Conservation (phyloP, 2,113 vertebrate genomes). For the Henicopernis longicauda region DNA sequence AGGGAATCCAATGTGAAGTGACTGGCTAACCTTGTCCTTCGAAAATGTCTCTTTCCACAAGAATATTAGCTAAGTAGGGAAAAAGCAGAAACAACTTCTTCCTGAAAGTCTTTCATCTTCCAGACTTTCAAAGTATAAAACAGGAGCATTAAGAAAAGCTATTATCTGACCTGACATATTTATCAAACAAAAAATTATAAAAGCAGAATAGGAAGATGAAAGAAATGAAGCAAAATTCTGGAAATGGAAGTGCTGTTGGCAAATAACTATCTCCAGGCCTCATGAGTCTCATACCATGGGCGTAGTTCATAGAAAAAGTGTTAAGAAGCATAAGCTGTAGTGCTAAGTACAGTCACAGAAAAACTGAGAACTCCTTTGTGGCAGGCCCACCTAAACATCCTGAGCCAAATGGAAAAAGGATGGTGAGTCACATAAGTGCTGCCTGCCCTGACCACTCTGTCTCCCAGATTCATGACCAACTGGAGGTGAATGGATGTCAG, state of each 20-base stretch:
- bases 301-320: neutral
- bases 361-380: neutral
- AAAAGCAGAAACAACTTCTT: neutral
- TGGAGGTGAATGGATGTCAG: neutral
- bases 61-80: neutral
- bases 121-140: neutral
- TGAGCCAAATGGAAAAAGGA: neutral
- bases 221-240: neutral
- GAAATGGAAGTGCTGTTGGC: neutral
- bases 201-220: neutral
- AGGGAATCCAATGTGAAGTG: neutral
- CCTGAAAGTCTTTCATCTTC: neutral
- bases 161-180: neutral
- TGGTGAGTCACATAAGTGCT: rapidly evolving
- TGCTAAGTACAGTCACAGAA: neutral
- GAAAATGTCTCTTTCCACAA: neutral
- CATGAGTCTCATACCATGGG: neutral
- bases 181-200: neutral
- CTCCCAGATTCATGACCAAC: neutral
- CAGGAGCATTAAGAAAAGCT: neutral
- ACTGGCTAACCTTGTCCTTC: neutral
- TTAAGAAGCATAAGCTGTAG: neutral
- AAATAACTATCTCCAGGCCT: neutral
- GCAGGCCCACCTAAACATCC: neutral
- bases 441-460: neutral